A percentile compares a stretch with the other conserved stretches of the same genome.
Evolutionary conservation across 1,140 invertebrate genomes (phyloP).

Genomic region (Patella vulgata): DNA sequence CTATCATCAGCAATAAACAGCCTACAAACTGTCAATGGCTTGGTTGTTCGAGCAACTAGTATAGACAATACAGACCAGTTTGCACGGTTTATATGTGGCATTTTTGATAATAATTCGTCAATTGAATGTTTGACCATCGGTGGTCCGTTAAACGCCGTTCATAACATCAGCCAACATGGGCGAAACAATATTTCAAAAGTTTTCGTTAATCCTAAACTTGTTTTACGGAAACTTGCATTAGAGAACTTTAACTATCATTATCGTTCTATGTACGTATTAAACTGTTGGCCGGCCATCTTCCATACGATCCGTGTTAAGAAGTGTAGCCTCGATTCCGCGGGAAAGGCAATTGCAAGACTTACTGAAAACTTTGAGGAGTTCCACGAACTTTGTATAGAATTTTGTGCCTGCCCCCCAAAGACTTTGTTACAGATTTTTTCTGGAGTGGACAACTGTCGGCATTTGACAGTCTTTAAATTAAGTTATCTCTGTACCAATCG

Average conservation of each 20-base stretch:
- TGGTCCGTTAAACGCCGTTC: constrained; percentile 35
- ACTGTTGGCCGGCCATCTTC: constrained; percentile 32
- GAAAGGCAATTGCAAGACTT: constrained; percentile 23
- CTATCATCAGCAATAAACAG: constrained; percentile 27
- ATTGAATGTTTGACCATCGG: constrained; percentile 28
- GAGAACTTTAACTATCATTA: constrained; percentile 42
- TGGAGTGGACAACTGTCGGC: constrained; percentile 1
- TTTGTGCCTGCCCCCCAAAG: constrained; percentile 17
- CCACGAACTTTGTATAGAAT: no score
- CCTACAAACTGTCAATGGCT: constrained; percentile 20
- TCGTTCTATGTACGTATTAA: constrained; percentile 29
- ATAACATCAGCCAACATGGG: constrained; percentile 25
- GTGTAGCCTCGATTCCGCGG: constrained; percentile 29
- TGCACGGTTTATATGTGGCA: constrained; percentile 33
- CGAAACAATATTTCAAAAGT: constrained; percentile 24
- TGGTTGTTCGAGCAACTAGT: constrained; percentile 29
- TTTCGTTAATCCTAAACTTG: constrained; percentile 1
- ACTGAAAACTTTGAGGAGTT: constrained; percentile 11
- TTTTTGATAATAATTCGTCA: constrained; percentile 29
- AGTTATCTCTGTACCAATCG: constrained; percentile 29
- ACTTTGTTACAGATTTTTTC: constrained; percentile 18
- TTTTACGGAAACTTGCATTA: constrained; percentile 20
- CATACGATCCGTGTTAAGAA: constrained; percentile 24
- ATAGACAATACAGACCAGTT: constrained; percentile 34
- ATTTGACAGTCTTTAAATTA: constrained; percentile 17